Conservation (phyloP, 2,797 vertebrate species). For the Discoglossus pictus region DNA sequence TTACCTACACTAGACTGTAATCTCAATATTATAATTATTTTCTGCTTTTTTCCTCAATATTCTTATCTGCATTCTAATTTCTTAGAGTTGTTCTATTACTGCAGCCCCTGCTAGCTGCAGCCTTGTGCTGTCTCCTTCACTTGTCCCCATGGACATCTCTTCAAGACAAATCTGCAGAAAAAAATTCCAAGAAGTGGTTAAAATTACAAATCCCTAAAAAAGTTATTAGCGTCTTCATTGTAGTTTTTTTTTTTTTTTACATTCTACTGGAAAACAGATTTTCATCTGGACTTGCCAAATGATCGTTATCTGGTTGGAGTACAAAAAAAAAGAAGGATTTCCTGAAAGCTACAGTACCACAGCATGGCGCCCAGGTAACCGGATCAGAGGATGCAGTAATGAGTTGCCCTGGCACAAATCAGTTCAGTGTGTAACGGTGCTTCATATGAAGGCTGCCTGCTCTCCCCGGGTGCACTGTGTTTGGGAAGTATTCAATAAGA, state of each 20-base stretch:
- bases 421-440: slow-evolving; percentile 26
- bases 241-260: background rate
- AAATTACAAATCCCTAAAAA: too few relatives aligned
- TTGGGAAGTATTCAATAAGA: slow-evolving; percentile 43
- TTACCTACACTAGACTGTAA: too few relatives aligned
- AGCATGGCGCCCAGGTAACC: slow-evolving; percentile 34
- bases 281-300: slow-evolving; percentile 13
- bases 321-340: slow-evolving; percentile 22
- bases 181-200: too few relatives aligned
- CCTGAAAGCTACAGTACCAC: slow-evolving; percentile 20
- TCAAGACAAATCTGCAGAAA: too few relatives aligned
- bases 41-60: too few relatives aligned
- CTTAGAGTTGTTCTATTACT: too few relatives aligned
- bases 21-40: too few relatives aligned
- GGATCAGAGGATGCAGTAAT: slow-evolving; percentile 26
- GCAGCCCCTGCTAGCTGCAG: too few relatives aligned
- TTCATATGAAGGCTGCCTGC: slow-evolving; percentile 19
- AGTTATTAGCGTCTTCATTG: background rate
- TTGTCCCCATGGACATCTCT: too few relatives aligned
- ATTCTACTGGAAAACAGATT: slow-evolving; percentile 10
- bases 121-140: too few relatives aligned
- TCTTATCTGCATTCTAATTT: too few relatives aligned
- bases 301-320: slow-evolving; percentile 26
- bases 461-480: background rate
- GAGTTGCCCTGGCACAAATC: slow-evolving; percentile 22